These are phyloP conservation scores for Heliothis virescens DNA, from an alignment of 1,140 invertebrate species.

Conservation along the genomic window DNA sequence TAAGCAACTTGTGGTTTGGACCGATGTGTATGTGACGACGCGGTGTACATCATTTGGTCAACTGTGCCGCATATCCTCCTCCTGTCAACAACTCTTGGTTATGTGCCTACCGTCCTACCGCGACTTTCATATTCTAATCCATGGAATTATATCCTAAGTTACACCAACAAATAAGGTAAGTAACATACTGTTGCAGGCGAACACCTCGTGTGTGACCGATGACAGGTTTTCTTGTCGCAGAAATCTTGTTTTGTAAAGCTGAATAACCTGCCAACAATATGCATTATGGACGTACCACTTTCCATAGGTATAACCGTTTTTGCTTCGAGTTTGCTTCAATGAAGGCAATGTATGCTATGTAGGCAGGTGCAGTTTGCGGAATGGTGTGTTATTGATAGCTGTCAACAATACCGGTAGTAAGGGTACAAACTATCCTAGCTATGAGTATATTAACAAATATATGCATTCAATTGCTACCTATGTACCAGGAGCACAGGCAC, in stretches of 20 bases:
- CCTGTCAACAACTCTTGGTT: conserved; percentile 17
- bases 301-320: too few relatives aligned
- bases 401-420: conserved; percentile 12
- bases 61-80: neutral
- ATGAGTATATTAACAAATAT: neutral
- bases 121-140: too few relatives aligned
- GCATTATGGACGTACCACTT: too few relatives aligned
- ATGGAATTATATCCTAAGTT: neutral
- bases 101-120: conserved; percentile 5
- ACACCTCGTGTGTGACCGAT: neutral
- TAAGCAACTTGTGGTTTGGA: neutral
- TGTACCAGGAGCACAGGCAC: too few relatives aligned
- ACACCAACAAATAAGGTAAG: neutral
- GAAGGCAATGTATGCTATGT: too few relatives aligned
- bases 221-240: neutral
- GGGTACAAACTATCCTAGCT: neutral
- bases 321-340: too few relatives aligned
- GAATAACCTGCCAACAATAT: too few relatives aligned
- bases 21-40: neutral
- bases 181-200: neutral
- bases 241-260: neutral
- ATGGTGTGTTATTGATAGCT: neutral
- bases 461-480: too few relatives aligned
- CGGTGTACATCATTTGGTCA: neutral
- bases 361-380: neutral